Base-by-base conservation (phyloP, 2,888 invertebrate genomes). In the Zygothrica quintamaculata region DNA sequence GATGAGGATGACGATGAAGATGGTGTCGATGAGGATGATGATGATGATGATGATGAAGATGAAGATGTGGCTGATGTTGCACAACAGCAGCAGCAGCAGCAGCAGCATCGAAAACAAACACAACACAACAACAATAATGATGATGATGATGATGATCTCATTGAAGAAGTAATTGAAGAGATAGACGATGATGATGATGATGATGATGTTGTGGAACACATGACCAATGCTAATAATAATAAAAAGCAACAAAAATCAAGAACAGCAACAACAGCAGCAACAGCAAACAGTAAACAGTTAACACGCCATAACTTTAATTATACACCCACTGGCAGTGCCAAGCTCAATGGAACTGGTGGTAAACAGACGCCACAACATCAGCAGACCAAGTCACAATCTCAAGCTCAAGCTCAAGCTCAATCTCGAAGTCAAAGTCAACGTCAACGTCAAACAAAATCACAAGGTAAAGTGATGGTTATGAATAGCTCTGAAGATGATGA, bases 151-250 rank as follows among this genome's bases (percentile, higher is more conserved):
- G 75, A 71, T 9, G 74, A 64, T 56, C 44, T 72, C 7, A 62
- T 70, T 43, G 75, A 82, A 9, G 82, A 80, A 26, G 79, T 72
- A 1, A 74, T 68, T 22, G 74, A 73, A 3, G 74, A 65, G 0
- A 76, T 73, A 26, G 71, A 55, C 16, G 65, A 73, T 3, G 66
- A 59, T 0, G 72, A 66, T 2, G 66, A 59, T 37, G 55, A 65
- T n/a, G 76, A 60, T 1, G 58, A 50, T 0, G 79, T 60, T 5
- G 76, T 39, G 0, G 71, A 61, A 1, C 71, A 58, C 0, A 76
- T 65, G 5, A 70, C 71, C 5, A 77, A 75, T 15, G 73, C 72
- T n/a, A 74, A 69, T 11, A 74, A 69, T 3, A 42, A 16, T 16
- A 7, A 1, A 37, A 42, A n/a, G n/a, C n/a, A n/a, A n/a, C n/a